Conservation (phyloP, 2,888 invertebrate genomes). For the Cantharis rufa region DNA sequence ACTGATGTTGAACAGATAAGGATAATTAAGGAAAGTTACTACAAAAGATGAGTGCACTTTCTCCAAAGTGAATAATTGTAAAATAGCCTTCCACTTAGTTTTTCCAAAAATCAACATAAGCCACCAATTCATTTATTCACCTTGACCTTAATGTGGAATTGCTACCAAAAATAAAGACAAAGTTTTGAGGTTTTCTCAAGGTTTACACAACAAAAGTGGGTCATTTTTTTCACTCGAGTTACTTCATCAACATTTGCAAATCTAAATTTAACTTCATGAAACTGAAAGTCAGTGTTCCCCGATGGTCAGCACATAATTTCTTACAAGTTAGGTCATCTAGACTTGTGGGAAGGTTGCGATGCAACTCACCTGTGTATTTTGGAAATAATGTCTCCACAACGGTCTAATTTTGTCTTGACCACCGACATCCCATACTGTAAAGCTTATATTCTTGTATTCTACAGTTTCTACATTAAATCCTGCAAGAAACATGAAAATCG, state of each 20-base stretch:
- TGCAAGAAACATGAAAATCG: conserved; percentile 53
- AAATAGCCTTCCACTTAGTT: not conserved
- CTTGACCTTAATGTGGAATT: not conserved
- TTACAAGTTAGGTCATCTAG: not conserved
- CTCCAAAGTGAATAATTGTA: not conserved
- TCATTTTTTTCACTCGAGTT: not conserved
- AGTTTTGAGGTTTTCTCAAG: not conserved
- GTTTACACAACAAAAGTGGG: not conserved
- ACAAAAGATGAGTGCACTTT: not conserved
- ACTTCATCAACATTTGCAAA: not conserved
- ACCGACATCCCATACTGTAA: conserved; percentile 97
- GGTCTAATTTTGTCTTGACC: conserved; percentile 98
- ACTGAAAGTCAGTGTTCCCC: not conserved
- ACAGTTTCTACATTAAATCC: conserved; percentile 98
- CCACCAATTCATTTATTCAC: not conserved
- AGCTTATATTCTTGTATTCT: conserved; percentile 99
- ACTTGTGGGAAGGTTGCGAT: not conserved
- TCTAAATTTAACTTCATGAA: not conserved
- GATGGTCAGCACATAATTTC: not conserved
- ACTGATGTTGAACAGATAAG: no score
- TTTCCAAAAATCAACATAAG: not conserved
- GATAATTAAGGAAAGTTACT: not conserved
- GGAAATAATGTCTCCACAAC: conserved; percentile 97
- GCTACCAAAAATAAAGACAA: not conserved
- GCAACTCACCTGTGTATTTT: conserved; percentile 84